Base-by-base conservation (phyloP, 2,113 vertebrate genomes). In the Vicugna pacos region DNA sequence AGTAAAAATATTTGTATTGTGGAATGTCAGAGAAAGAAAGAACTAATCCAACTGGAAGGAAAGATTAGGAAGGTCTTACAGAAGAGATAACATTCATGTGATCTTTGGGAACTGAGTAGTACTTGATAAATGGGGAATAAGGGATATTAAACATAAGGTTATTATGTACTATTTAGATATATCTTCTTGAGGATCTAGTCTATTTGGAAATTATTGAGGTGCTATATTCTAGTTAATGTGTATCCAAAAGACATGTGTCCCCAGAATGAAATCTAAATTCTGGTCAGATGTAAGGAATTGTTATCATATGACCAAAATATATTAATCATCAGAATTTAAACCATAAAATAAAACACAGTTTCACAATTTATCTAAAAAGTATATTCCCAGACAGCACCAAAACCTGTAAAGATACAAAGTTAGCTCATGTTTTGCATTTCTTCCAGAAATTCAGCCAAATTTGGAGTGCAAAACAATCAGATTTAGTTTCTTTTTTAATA, bases 181-280 rank as follows among this genome's bases (percentile, higher is more conserved):
- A 83, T 65, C 35, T 64, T 14, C 30, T 62, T 85, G 17, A 79
- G 28, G 30, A 58, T 58, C 38, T 58, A 58, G 17, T 62, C 50
- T 77, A 70, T 46, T 76, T 76, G 60, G 42, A 52, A 83, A 60
- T 60, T 76, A 42, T 24, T 88, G 13, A 87, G 48, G 58, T 50
- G 58, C 5, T 60, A 0, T 81, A 26, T 73, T 81, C 10, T 50
- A 54, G 42, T 42, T 54, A 84, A 77, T 70, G 54, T 32, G 17
- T 64, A 69, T 54, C 13, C 24, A 88, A 95, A 50, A 69, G 52
- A 35, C 16, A 13, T 83, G 35, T 77, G 19, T 83, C 6, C 32
- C 48, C 38, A 89, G 89, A 67, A n/a, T 83, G n/a, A n/a, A 69
- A 54, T 42, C 60, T 83, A 93, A 89, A 93, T 62, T 89, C 22